These are phyloP conservation scores for Trogon melanurus DNA, from an alignment of 2,113 vertebrate genomes.

Conservation along the genomic window DNA sequence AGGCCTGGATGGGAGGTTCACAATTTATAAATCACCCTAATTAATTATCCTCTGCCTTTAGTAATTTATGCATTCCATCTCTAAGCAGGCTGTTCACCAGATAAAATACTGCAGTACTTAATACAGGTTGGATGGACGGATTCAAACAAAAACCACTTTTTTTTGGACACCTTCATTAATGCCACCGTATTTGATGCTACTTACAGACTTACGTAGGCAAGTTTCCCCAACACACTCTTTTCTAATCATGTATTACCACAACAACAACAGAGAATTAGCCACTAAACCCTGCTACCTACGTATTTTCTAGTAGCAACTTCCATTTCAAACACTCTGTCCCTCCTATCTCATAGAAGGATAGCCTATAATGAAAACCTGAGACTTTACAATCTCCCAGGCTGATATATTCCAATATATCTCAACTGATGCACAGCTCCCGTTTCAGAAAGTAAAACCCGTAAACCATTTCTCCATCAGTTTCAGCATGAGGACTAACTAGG, in stretches of 20 bases:
- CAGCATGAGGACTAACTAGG: fast-evolving
- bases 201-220: background rate
- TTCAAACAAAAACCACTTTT: background rate
- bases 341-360: background rate
- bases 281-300: background rate
- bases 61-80: background rate
- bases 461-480: background rate
- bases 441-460: background rate
- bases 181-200: background rate
- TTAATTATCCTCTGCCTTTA: background rate
- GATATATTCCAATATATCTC: background rate
- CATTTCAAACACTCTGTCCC: background rate
- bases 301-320: background rate
- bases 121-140: background rate
- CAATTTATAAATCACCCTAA: background rate
- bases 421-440: background rate
- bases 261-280: background rate
- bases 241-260: background rate
- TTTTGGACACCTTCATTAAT: background rate
- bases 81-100: background rate
- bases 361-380: background rate
- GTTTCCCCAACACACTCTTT: background rate
- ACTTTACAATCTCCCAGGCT: background rate
- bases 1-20: background rate
- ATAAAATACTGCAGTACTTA: background rate